These are phyloP conservation scores for Ormyrus labotus DNA, from an alignment of 2,888 invertebrate genomes.

Conservation along the genomic window DNA sequence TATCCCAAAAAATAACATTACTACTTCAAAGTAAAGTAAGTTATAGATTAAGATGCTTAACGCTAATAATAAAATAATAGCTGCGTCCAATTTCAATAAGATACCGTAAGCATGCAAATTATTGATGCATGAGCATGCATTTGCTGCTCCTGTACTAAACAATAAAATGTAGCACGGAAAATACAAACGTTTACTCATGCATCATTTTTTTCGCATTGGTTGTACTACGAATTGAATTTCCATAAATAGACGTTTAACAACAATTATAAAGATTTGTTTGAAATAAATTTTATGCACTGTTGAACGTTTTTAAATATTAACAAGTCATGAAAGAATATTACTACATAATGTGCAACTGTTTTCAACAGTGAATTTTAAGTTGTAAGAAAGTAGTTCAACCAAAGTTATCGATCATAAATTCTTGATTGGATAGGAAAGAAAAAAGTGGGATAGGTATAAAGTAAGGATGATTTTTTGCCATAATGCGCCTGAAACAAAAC, in stretches of 20 bases:
- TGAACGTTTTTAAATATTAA: conserved; percentile 20
- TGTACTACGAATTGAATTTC: conserved; percentile 18
- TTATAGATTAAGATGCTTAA: neutral
- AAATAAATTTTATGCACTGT: conserved; percentile 5
- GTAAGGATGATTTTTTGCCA: conserved; percentile 63
- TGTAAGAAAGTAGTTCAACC: conserved; percentile 58
- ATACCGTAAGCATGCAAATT: conserved; percentile 36
- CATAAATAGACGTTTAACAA: neutral
- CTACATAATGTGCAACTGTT: conserved; percentile 3
- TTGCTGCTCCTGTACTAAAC: conserved; percentile 20
- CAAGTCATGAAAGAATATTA: neutral
- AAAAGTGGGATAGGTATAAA: conserved; percentile 35
- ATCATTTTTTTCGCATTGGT: conserved; percentile 16
- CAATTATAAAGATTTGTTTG: neutral
- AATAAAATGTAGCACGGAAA: conserved; percentile 5
- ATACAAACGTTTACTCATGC: conserved; percentile 17
- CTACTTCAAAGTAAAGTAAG: conserved; percentile 7
- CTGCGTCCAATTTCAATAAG: conserved; percentile 21
- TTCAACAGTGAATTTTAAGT: conserved; percentile 32
- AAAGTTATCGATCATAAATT: conserved; percentile 62
- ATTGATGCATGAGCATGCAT: conserved; percentile 45
- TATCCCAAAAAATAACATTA: conserved; percentile 72
- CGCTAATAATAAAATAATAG: conserved; percentile 12
- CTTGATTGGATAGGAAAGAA: conserved; percentile 51
- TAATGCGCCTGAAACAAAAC: conserved; percentile 73